Evolutionary conservation across 2,888 invertebrate species (phyloP), one percentile per base, ranked within the genome.

Genomic region (Branchipolynoe longqiensis): DNA sequence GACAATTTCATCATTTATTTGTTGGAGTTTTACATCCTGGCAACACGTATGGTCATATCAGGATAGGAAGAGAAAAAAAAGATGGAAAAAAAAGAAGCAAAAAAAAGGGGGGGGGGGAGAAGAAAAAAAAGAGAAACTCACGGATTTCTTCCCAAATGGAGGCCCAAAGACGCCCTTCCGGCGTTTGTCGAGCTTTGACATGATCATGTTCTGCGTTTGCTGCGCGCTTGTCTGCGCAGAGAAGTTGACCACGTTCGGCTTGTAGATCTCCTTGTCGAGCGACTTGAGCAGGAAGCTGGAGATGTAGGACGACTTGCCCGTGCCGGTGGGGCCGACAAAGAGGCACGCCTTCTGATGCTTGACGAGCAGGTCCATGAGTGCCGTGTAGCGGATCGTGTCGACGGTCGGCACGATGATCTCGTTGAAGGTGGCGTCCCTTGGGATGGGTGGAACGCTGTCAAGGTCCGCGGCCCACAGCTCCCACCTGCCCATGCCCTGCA

Each of bases 81-180:
- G n/a, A n/a, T n/a, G n/a, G n/a, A n/a, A n/a, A n/a, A n/a, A n/a
- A n/a, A n/a, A n/a, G n/a, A n/a, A n/a, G n/a, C n/a, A n/a, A n/a
- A n/a, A n/a, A n/a, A n/a, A n/a, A n/a, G n/a, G n/a, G n/a, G n/a
- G n/a, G n/a, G n/a, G n/a, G n/a, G n/a, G n/a, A n/a, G n/a, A n/a
- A n/a, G n/a, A n/a, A n/a, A n/a, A n/a, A 25, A 12, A 6, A 62
- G n/a, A n/a, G n/a, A n/a, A 48, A 86, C 88, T 91, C 89, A 93
- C 93, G 84, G 93, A 91, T 90, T 96, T 96, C 92, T 97, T 98
- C 3, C 97, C 97, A 81, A 98, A 95, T 0, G 98, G 98, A 0
- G 98, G 98, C 0, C 98, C 98, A 92, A 95, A 99, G 22, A 98
- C 97, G 0, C 98, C 98, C 95, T 98, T 98, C 81, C 97, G 95